Evolutionary conservation across 2,888 invertebrate species (phyloP).

Genomic region (Drosophila sordidula): DNA sequence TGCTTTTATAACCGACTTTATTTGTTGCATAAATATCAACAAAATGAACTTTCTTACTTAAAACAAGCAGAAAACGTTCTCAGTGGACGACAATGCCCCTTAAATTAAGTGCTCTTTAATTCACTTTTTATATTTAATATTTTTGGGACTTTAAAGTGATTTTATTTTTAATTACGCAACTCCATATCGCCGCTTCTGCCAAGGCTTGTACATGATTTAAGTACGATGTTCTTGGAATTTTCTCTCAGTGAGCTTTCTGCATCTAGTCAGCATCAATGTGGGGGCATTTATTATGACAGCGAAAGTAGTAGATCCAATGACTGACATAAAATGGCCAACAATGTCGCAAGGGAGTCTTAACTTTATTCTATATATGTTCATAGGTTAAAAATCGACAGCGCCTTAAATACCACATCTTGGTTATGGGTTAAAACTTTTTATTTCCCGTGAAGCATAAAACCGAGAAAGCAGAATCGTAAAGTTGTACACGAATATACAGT

Average conservation of each 20-base stretch:
- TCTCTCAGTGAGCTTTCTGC: neutral
- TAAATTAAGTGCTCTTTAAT: too few relatives aligned
- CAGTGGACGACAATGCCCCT: too few relatives aligned
- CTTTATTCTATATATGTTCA: conserved; percentile 1
- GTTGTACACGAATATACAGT: neutral
- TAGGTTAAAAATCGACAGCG: conserved; percentile 7
- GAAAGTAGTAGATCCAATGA: neutral
- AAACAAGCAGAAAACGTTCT: too few relatives aligned
- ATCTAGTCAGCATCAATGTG: neutral
- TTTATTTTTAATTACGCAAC: too few relatives aligned
- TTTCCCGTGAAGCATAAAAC: neutral
- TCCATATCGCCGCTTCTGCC: too few relatives aligned
- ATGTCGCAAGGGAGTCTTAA: neutral
- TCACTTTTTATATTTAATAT: too few relatives aligned
- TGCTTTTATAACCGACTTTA: too few relatives aligned
- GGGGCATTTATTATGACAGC: conserved; percentile 3
- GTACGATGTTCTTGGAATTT: too few relatives aligned
- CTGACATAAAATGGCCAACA: conserved; percentile 1
- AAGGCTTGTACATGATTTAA: too few relatives aligned
- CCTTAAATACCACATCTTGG: neutral
- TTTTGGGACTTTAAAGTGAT: too few relatives aligned
- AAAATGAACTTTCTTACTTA: too few relatives aligned
- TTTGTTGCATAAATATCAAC: too few relatives aligned
- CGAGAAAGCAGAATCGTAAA: conserved; percentile 1
- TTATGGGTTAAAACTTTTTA: neutral